A percentile compares a stretch with the other conserved stretches of the same genome.
Conservation (phyloP, 2,888 invertebrate species). For the Hypercompe scribonia region DNA sequence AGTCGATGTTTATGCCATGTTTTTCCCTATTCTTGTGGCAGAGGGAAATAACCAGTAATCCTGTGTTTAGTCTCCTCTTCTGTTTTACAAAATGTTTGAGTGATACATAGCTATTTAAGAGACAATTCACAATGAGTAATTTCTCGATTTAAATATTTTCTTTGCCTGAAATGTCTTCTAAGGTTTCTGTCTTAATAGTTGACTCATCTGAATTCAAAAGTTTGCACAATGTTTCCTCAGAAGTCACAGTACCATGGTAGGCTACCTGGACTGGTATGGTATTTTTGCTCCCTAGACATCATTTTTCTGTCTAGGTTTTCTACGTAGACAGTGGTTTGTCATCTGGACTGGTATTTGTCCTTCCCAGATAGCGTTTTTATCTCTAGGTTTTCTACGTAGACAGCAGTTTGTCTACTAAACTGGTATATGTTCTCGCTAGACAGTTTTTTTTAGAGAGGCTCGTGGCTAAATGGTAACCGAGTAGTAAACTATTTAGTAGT, state of each 20-base stretch:
- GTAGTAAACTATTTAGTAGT: too few species aligned
- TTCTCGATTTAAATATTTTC: not conserved
- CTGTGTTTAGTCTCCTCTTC: not conserved
- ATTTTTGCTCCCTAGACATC: not conserved
- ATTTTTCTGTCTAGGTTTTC: not conserved
- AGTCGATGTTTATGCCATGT: not conserved
- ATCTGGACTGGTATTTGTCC: too few species aligned
- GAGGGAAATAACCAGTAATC: not conserved
- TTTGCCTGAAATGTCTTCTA: not conserved
- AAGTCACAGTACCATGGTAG: too few species aligned
- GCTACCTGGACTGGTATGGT: not conserved
- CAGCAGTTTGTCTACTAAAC: not conserved
- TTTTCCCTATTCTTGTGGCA: not conserved
- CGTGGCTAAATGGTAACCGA: too few species aligned
- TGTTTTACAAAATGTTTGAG: not conserved
- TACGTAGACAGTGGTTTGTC: not conserved
- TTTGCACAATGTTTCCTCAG: not conserved
- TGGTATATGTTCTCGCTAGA: too few species aligned
- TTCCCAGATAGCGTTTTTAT: too few species aligned
- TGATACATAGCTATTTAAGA: not conserved
- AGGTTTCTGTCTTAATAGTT: not conserved
- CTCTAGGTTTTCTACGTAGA: not conserved
- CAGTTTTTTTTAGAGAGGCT: too few species aligned
- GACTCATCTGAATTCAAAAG: not conserved
- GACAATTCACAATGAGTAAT: not conserved